Percentiles rank a stretch among this genome's conserved stretches.
These are phyloP conservation scores for Neolamprologus sp. DNA, from an alignment of 2,113 vertebrate species.

Conservation along the genomic window DNA sequence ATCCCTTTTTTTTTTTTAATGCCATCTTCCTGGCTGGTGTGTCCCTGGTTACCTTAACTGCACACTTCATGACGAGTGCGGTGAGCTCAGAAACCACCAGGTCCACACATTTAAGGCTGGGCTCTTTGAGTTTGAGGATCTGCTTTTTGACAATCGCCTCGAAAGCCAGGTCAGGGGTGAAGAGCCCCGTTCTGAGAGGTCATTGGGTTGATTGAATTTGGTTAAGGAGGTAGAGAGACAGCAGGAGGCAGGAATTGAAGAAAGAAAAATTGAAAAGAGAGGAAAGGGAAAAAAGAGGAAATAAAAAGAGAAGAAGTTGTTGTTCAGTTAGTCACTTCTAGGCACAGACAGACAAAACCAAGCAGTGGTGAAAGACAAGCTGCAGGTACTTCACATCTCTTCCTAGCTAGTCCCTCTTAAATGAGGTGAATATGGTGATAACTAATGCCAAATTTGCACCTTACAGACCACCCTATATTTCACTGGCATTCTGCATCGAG, in stretches of 20 bases:
- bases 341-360: constrained; percentile 27
- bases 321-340: constrained; percentile 64
- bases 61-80: constrained; percentile 88
- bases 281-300: constrained; percentile 5
- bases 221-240: constrained; percentile 1
- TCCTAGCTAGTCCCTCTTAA: neutral
- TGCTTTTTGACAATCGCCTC: constrained; percentile 98
- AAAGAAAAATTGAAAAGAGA: constrained; percentile 16
- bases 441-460: neutral
- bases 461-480: neutral
- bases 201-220: constrained; percentile 27
- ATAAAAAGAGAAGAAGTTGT: constrained; percentile 18
- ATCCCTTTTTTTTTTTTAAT: neutral
- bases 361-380: constrained; percentile 52
- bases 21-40: neutral
- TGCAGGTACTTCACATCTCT: constrained; percentile 48
- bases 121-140: constrained; percentile 96
- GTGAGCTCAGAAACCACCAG: constrained; percentile 92
- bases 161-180: constrained; percentile 96
- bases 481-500: neutral
- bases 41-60: constrained; percentile 81
- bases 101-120: constrained; percentile 95
- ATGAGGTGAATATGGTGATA: neutral
- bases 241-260: neutral
- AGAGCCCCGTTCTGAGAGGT: constrained; percentile 87